Evolutionary conservation across 1,140 invertebrate genomes (phyloP).

Genomic region (silkworm (Bombyx mori)): ASM3026992v2 NC_085124.1:4099501-4100000

Average conservation of each 20-base stretch:
- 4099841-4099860: conserved; percentile 63
- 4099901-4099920: conserved; percentile 28
- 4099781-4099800: conserved; percentile 64
- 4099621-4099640: neutral
- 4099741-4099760: neutral
- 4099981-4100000: conserved; percentile 49
- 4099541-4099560: no score
- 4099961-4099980: conserved; percentile 19
- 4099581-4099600: neutral
- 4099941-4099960: conserved; percentile 20
- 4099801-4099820: conserved; percentile 51
- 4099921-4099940: conserved; percentile 18
- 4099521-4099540: no score
- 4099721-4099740: neutral
- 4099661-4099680: neutral
- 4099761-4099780: conserved; percentile 6
- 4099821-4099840: conserved; percentile 49
- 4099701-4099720: neutral
- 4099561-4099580: no score
- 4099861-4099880: conserved; percentile 59
- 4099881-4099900: conserved; percentile 62
- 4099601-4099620: neutral
- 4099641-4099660: neutral
- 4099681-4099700: neutral
- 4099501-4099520: no score